Evolutionary conservation across 1,140 invertebrate species (phyloP), one percentile per base, ranked within the genome.

Genomic region (Saccostrea echinata): DNA sequence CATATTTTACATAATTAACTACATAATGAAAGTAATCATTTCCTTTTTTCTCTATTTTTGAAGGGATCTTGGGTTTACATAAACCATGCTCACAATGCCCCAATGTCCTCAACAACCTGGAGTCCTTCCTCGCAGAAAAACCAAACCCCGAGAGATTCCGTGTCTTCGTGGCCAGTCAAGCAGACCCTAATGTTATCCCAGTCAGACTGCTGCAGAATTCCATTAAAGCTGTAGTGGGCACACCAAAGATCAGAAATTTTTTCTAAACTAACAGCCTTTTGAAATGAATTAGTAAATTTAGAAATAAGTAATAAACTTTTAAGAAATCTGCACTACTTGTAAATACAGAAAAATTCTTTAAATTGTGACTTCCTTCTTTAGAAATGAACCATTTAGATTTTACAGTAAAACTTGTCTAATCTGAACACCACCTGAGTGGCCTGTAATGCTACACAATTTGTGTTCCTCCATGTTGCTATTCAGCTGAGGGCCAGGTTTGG

Each of bases 61-160:
- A 85, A 95, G 94, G 94, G 93, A 52, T 84, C 76, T 21, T 95
- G 94, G 94, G 90, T 95, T 8, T 87, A 95, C 12, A 91, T 95
- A 24, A 92, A 94, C 87, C 94, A 94, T 92, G 94, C 94, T 27
- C 94, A 95, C 88, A 94, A 94, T 91, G 90, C 92, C 27, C 92
- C 12, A 86, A 91, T n/a, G 90, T 95, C 11, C 90, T 95, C 86
- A 90, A 91, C 55, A 88, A 88, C 71, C 82, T 95, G 11, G 93
- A 94, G 85, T 89, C 92, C 12, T 88, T 94, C 13, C 90, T 95
- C 76, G 76, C 86, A 18, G 94, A 94, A 61, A 52, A 89, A 13
- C 83, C 88, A 3, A 90, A 89, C 30, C 83, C 92, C 11, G 93
- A 95, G 82, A 88, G 92, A 61, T 95, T 95, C 90, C 91, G 94